Base-by-base conservation (phyloP, 2,797 vertebrate species). In the Chloroceryle inda region DNA sequence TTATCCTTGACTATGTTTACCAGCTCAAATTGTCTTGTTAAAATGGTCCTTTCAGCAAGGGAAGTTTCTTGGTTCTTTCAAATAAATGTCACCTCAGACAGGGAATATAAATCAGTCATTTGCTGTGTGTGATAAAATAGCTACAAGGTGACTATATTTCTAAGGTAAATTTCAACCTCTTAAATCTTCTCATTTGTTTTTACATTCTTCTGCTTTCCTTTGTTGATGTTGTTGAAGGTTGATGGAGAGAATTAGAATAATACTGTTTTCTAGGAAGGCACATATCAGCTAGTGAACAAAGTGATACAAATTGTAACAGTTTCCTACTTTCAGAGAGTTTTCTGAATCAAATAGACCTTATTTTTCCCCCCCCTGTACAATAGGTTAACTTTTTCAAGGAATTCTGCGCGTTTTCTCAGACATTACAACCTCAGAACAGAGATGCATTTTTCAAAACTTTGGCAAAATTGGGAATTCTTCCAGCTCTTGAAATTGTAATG, bases 301-400 rank as follows among this genome's bases (percentile, higher is more conserved):
- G 33, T 50, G 49, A 16, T 9, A 12, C 11, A 38, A 4, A 13
- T 8, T 19, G 3, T 3, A 23, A 9, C 10, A 21, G 6, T 78
- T 72, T 62, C 21, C 7, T 88, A 13, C 52, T 77, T 61, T 14
- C 37, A 14, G 33, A 20, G 55, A 10, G 9, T 12, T 74, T 72
- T 23, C 37, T 63, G 37, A 35, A 21, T 31, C 24, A 22, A 31
- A 22, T 6, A 8, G 33, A 77, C 44, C 55, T 83, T 13, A 1
- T 37, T 89, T 96, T 97, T 85, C 77, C 26, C 14, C 24, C 49
- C 49, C 26, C 90, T 52, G 0, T 56, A 55, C 33, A 16, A 37
- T 89, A 99, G 99, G 99, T 99, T 80, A 99, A 99, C 97, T 99
- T 99, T 94, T 99, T 99, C 98, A 99, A 99, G 97, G 99, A 99